Base-by-base conservation (phyloP, 2,888 invertebrate species). In the Pyrochroa serraticornis region DNA sequence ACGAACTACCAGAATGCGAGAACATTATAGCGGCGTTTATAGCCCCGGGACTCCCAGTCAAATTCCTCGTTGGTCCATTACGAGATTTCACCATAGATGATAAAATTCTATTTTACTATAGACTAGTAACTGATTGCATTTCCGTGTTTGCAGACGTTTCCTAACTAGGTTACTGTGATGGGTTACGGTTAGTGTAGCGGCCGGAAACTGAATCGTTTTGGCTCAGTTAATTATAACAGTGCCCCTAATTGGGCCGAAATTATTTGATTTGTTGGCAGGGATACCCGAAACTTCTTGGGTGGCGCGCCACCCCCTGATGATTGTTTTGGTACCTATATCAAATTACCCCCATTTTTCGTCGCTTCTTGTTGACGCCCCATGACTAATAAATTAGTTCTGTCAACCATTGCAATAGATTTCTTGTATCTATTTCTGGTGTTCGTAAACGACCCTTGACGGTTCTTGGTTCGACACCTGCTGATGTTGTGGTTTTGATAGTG, bases 101-200 rank as follows among this genome's bases (percentile, higher is more conserved):
- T 22, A 22, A 22, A 22, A 22, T 22, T 22, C 5, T 22, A 22
- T 2, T n/a, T n/a, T 13, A 39, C 39, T n/a, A 13, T 13, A 22
- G 13, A 8, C 12, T 39, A 1, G 39, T 13, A 39, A 8, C 7
- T 39, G 12, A 38, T 12, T 13, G 12, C 12, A 37, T 39, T 39
- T 39, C 39, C 39, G 39, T 2, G 3, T 22, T 22, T 22, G 22
- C 22, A 22, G 22, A 22, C 22, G 22, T 2, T 22, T 22, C 3
- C 22, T 39, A 22, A 22, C 50, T 50, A 32, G 50, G 50, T 50
- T 50, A 43, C 50, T 43, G 43, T 50, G 49, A 49, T 50, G 22
- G 36, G 35, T 42, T 50, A 50, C 50, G 50, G 43, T 50, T 34
- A 30, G 14, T 36, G 35, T 10, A 30, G 43, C 34, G 31, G 12